Evolutionary conservation across 1,140 invertebrate species (phyloP), one percentile per base, ranked within the genome.

Genomic region (Marisa cornuarietis): DNA sequence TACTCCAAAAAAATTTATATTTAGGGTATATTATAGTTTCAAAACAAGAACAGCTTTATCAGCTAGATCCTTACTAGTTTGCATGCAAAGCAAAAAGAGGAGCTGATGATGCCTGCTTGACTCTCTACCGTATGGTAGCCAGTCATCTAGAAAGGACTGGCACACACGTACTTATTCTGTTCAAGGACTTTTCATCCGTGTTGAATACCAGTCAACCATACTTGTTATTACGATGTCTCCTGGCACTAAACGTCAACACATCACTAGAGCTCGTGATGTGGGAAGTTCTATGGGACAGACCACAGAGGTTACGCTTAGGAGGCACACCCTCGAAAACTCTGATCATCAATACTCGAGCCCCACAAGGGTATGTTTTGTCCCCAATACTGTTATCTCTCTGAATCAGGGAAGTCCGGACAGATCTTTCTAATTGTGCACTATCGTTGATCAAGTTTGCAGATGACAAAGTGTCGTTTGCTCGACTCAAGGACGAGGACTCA

Each of bases 141-240:
- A 42, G 22, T 7, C 76, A 69, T 42, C 66, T 78, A 4, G 63
- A 52, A 0, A 7, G 2, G 22, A n/a, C 63, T 20, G 52, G 3
- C 4, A 51, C 76, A 6, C 68, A 69, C n/a, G 61, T 63, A 20
- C 16, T 51, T 2, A n/a, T 68, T 0, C 49, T 78, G 42, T 68
- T 68, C 65, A 51, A 68, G 10, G 76, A 78, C 24, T n/a, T 78
- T 78, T 52, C 42, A 13, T 63, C 54, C n/a, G 76, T 65, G 8
- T 78, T 78, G 24, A 78, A 78, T n/a, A 78, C 76, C 18, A 78
- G 68, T 49, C 76, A 69, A 6, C 76, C 76, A 9, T 31, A 78
- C 42, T 42, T 78, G 5, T 3, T 78, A 51, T 11, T 78, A 8
- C n/a, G 68, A 42, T 68, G 63, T 22, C 76, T 78, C 11, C 31